Conservation (phyloP, 2,113 vertebrate genomes). For the Polypterus senegalus region DNA sequence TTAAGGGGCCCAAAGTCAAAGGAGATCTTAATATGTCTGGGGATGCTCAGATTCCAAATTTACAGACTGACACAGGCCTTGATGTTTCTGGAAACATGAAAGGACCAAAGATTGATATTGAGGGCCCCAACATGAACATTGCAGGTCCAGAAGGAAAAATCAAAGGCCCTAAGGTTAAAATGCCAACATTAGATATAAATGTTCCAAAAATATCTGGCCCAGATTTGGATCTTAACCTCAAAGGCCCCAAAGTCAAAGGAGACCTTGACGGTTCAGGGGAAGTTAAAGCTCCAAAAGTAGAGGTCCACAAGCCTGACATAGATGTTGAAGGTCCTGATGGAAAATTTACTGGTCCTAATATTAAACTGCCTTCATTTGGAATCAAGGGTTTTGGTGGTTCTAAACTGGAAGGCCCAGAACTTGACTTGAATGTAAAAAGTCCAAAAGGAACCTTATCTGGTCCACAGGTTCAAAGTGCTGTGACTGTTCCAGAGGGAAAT, state of each 20-base stretch:
- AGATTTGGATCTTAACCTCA: slow-evolving; percentile 30
- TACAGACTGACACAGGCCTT: slow-evolving; percentile 1
- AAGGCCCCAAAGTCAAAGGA: slow-evolving; percentile 48
- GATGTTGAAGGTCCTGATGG: slow-evolving; percentile 21
- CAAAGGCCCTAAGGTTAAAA: slow-evolving; percentile 33
- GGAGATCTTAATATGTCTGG: slow-evolving; percentile 25
- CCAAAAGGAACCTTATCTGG: background rate
- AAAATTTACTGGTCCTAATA: slow-evolving; percentile 4
- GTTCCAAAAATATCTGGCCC: slow-evolving; percentile 11
- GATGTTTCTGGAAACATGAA: slow-evolving; percentile 21
- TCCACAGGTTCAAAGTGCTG: background rate
- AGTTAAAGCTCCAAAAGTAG: slow-evolving; percentile 18
- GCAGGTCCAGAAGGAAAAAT: slow-evolving; percentile 18
- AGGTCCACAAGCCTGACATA: fast-evolving
- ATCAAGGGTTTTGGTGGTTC: slow-evolving; percentile 8
- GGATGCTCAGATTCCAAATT: background rate
- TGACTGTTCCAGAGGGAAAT: background rate
- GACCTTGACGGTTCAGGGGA: slow-evolving; percentile 31
- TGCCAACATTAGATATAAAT: slow-evolving; percentile 26
- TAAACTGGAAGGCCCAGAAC: slow-evolving; percentile 9
- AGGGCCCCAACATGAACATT: slow-evolving; percentile 4
- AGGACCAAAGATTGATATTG: slow-evolving; percentile 14
- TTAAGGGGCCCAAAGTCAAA: slow-evolving; percentile 48
- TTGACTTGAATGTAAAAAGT: slow-evolving; percentile 9
- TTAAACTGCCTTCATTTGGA: slow-evolving; percentile 8